A percentile compares a stretch with the other conserved stretches of the same genome.
Conservation (phyloP, 2,113 vertebrate genomes). For the Paracanthobrama guichenoti region DNA sequence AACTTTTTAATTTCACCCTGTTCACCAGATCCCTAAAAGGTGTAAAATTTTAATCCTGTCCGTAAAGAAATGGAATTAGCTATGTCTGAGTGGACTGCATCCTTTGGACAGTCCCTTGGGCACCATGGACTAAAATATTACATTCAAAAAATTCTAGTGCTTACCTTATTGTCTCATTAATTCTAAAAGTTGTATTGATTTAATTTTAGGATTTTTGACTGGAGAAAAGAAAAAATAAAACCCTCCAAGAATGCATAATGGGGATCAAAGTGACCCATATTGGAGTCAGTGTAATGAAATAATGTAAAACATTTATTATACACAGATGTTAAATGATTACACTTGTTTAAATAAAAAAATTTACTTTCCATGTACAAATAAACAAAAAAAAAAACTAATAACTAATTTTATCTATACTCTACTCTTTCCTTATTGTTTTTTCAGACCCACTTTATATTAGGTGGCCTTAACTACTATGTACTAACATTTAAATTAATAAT, state of each 20-base stretch:
- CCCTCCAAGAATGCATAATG: neutral
- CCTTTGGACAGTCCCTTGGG: neutral
- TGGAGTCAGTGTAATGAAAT: neutral
- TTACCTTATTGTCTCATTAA: neutral
- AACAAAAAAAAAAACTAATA: neutral
- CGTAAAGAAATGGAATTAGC: neutral
- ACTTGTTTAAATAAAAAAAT: neutral
- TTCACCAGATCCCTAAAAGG: neutral
- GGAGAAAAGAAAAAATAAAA: too few relatives aligned
- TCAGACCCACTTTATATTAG: too few relatives aligned
- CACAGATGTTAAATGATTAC: neutral
- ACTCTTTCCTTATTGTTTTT: too few relatives aligned
- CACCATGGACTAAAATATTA: neutral
- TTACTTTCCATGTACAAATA: too few relatives aligned
- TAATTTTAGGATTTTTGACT: neutral
- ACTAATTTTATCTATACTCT: neutral
- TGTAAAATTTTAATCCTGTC: constrained; percentile 1
- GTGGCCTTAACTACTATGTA: too few relatives aligned
- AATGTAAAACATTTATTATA: neutral
- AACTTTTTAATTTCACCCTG: constrained; percentile 1
- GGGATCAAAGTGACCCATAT: neutral
- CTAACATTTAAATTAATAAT: too few relatives aligned
- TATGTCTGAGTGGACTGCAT: neutral
- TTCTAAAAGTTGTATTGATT: constrained; percentile 1
- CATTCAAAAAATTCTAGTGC: neutral